Percentiles rank a stretch among this genome's conserved stretches.
These are phyloP conservation scores for Crax fasciolata DNA, from an alignment of 2,797 vertebrate species.

Conservation along the genomic window DNA sequence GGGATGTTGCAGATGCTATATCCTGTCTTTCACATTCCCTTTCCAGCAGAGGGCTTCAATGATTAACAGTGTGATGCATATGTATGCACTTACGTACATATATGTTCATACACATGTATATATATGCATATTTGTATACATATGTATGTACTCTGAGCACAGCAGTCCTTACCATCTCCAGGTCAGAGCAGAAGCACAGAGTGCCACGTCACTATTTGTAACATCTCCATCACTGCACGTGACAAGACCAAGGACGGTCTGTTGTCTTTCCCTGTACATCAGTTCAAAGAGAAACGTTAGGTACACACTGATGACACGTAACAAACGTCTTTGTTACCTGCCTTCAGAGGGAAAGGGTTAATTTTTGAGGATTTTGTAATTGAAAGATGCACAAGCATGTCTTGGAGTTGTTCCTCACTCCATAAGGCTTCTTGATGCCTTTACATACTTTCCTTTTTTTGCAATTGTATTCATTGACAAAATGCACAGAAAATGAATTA, in stretches of 20 bases:
- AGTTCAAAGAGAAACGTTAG: not conserved
- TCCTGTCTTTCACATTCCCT: not conserved
- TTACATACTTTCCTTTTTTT: not conserved
- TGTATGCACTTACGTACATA: not conserved
- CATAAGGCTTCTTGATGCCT: not conserved
- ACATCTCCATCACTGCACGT: not conserved
- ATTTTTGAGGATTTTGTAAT: not conserved
- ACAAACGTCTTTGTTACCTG: not conserved
- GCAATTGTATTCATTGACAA: not conserved
- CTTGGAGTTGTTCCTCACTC: not conserved
- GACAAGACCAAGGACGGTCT: too few relatives aligned
- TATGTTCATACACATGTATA: accelerated
- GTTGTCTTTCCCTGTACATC: not conserved
- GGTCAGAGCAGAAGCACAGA: not conserved
- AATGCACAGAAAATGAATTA: not conserved
- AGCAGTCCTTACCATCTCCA: not conserved
- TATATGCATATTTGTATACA: not conserved
- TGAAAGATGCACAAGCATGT: not conserved
- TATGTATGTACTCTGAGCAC: not conserved
- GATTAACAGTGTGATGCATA: not conserved
- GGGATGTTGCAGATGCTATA: not conserved
- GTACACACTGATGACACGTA: not conserved
- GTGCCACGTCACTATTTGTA: accelerated
- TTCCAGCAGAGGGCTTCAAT: conserved; percentile 39
- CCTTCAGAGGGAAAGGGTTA: not conserved